Evolutionary conservation across 2,797 vertebrate genomes (phyloP).

Genomic region (Sternotherus odoratus): DNA sequence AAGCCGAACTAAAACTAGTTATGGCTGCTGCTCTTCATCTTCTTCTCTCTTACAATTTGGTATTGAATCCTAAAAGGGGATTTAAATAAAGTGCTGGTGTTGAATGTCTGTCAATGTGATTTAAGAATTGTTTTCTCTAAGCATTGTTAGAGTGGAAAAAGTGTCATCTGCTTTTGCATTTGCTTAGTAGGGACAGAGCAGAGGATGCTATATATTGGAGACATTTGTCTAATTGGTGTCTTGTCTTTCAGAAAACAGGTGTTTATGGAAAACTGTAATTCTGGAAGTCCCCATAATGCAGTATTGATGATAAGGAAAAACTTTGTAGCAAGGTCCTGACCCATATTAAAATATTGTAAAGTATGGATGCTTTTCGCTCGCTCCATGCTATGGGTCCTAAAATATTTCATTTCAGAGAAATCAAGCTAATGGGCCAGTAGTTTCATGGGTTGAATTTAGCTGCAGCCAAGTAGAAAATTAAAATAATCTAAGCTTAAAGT

Average conservation of each 20-base stretch:
- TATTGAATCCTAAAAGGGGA: background rate
- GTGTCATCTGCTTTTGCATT: background rate
- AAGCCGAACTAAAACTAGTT: background rate
- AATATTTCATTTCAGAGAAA: conserved; percentile 12
- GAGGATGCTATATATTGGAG: background rate
- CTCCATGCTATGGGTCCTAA: background rate
- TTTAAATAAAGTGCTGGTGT: background rate
- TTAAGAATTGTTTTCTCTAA: background rate
- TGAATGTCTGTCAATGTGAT: background rate
- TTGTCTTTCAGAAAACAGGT: conserved; percentile 10
- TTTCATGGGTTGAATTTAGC: conserved; percentile 37
- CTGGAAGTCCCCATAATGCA: background rate
- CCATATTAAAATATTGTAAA: background rate
- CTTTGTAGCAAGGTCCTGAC: background rate
- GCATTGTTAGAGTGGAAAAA: background rate
- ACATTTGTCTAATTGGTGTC: background rate
- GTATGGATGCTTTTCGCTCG: background rate
- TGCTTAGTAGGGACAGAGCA: background rate
- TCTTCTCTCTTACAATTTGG: background rate
- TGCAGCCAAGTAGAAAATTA: conserved; percentile 51
- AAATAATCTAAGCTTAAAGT: conserved; percentile 2
- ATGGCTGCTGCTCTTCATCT: background rate
- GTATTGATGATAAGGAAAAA: background rate
- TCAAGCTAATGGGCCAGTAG: background rate
- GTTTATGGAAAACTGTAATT: conserved; percentile 13